Evolutionary conservation across 1,140 invertebrate species (phyloP), one percentile per base, ranked within the genome.

Genomic region (Euura saliciscinereae): DNA sequence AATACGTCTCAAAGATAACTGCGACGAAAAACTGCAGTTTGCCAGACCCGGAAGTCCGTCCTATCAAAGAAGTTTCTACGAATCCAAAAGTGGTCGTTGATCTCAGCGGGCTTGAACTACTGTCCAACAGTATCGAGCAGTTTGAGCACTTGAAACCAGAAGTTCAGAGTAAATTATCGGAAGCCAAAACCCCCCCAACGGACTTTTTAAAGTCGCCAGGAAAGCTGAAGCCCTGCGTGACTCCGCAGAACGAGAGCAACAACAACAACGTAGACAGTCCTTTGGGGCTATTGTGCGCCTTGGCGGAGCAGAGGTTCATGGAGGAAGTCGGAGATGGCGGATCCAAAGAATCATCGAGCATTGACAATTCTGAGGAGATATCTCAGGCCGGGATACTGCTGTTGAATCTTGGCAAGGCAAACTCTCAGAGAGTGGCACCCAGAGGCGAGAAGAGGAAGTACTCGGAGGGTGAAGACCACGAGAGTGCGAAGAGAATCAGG

Each of bases 261-360:
- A 87, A 83, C 65, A 89, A 90, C 76, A 88, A 84, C 8, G 88
- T 94, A 2, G 93, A 84, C 44, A 86, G 92, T 73, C 94, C 95
- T 1, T 84, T 97, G 43, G 93, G 94, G 71, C 84, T 97, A 43
- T 83, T 97, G 4, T 97, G 95, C 84, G 94, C 94, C 1, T 84
- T 97, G 43, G 96, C 95, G 0, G 95, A 96, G 79, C 94, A 96
- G 79, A 89, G 94, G 71, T 93, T 95, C 72, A 91, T 93, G 85
- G 94, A 95, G 79, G 93, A 95, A 83, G 90, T 88, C 3, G 89
- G 84, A 11, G 89, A 90, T 43, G 79, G 79, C 66, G 83, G 90
- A 43, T 79, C 79, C 66, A 83, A 82, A 71, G 71, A 77, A 68
- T 66, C 74, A 71, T 6, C 44, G 6, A 76, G 69, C 66, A 43